These are phyloP conservation scores for Drosophila emarginata DNA, from an alignment of 2,888 invertebrate species.

Conservation along the genomic window DNA sequence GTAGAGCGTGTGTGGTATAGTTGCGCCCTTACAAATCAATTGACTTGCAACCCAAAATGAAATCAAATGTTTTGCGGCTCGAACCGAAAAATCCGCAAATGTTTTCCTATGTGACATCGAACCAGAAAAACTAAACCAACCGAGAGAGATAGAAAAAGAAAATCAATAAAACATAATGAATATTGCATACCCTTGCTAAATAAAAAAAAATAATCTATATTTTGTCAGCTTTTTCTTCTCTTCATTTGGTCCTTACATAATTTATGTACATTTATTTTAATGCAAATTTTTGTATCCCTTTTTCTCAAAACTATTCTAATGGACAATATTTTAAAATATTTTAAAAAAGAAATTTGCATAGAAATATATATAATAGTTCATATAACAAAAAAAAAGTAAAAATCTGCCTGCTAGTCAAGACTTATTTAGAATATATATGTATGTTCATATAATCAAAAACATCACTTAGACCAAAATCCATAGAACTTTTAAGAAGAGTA, in stretches of 20 bases:
- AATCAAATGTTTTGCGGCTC: conserved; percentile 72
- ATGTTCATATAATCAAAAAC: neutral
- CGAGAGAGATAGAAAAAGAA: conserved; percentile 29
- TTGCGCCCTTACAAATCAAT: conserved; percentile 38
- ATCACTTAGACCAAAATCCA: neutral
- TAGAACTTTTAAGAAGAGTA: neutral
- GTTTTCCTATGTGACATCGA: conserved; percentile 53
- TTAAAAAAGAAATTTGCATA: too few species aligned
- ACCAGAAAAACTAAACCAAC: conserved; percentile 32
- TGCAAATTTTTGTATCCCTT: too few species aligned
- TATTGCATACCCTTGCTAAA: neutral
- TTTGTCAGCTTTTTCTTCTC: too few species aligned
- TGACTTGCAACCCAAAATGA: conserved; percentile 49
- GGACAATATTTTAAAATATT: too few species aligned
- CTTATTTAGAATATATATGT: neutral
- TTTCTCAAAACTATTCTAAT: too few species aligned
- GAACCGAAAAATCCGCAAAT: conserved; percentile 64
- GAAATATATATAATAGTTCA: too few species aligned
- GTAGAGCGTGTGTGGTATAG: neutral
- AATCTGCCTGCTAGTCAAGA: neutral
- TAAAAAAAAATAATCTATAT: too few species aligned
- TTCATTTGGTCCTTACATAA: too few species aligned
- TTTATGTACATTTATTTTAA: too few species aligned
- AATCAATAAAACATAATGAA: conserved; percentile 14
- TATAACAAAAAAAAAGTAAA: neutral